Percentiles rank a stretch among this genome's conserved stretches.
These are phyloP conservation scores for Melanotaenia parkinsoni DNA, from an alignment of 2,797 vertebrate species.

Conservation along the genomic window DNA sequence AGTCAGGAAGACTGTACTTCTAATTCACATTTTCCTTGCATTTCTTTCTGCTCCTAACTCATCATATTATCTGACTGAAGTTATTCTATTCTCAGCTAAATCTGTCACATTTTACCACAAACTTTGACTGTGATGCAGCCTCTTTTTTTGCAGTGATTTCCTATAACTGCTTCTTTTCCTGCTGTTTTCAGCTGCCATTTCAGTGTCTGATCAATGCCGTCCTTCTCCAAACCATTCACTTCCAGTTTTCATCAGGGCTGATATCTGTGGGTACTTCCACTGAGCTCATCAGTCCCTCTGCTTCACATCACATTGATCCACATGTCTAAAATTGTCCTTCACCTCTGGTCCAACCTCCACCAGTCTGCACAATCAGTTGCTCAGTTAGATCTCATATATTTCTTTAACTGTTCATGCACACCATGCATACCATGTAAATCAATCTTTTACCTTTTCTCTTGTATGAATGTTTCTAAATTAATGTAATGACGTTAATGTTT, in stretches of 20 bases:
- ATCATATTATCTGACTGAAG: neutral
- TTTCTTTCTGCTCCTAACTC: neutral
- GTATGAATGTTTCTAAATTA: no score
- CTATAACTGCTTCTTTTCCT: neutral
- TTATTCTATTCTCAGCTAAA: slow-evolving; percentile 5
- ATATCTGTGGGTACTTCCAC: slow-evolving; percentile 2
- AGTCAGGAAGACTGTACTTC: neutral
- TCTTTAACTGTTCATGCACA: neutral
- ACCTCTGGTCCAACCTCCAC: slow-evolving; percentile 5
- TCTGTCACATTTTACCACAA: slow-evolving; percentile 9
- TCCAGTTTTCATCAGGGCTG: slow-evolving; percentile 17
- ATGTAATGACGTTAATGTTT: neutral
- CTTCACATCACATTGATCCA: slow-evolving; percentile 19
- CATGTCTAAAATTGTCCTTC: slow-evolving; percentile 12
- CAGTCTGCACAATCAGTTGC: neutral
- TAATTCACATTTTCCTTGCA: neutral
- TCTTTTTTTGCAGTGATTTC: neutral
- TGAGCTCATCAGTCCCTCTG: slow-evolving; percentile 21
- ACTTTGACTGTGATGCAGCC: neutral
- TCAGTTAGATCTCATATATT: neutral
- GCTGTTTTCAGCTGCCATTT: slow-evolving; percentile 15
- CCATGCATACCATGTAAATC: neutral
- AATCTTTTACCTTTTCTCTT: neutral
- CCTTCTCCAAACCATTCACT: slow-evolving; percentile 10
- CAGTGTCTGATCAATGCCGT: slow-evolving; percentile 18